Percentiles rank a stretch among this genome's conserved stretches.
phyloP scores from a whole-genome alignment of 2,888 invertebrate genomes.

The Baccha elongata region DNA sequence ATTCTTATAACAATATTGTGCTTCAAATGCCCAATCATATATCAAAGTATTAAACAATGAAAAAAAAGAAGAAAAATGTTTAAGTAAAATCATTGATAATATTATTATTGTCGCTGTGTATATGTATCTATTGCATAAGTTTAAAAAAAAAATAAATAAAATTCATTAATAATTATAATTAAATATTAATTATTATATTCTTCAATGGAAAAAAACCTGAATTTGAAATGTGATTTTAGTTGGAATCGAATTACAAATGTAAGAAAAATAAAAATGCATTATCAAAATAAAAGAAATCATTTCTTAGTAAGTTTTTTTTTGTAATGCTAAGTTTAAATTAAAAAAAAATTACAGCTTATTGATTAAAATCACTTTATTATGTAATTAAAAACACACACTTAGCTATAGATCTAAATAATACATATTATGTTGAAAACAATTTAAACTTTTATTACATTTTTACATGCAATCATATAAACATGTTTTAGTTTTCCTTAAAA shows the following conservation, averaged over 20 bases:
- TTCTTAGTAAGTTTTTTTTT: slow-evolving; percentile 64
- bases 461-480: slow-evolving; percentile 40
- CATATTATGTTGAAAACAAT: slow-evolving; percentile 11
- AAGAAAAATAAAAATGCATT: slow-evolving; percentile 62
- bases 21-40: slow-evolving; percentile 26
- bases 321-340: slow-evolving; percentile 39
- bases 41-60: slow-evolving; percentile 3
- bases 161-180: slow-evolving; percentile 31
- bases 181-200: slow-evolving; percentile 43
- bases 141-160: slow-evolving; percentile 24
- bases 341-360: slow-evolving; percentile 30
- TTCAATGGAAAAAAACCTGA: slow-evolving; percentile 66
- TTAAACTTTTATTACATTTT: slow-evolving; percentile 34
- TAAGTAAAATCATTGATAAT: slow-evolving; percentile 19
- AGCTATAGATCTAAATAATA: slow-evolving; percentile 16
- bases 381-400: background rate
- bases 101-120: slow-evolving; percentile 54
- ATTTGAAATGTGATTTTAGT: slow-evolving; percentile 73
- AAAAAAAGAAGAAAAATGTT: slow-evolving; percentile 8
- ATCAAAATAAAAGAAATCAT: slow-evolving; percentile 51
- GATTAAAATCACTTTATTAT: slow-evolving; percentile 19
- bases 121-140: slow-evolving; percentile 61
- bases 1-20: slow-evolving; percentile 12
- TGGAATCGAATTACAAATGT: slow-evolving; percentile 73
- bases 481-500: slow-evolving; percentile 18